phyloP scores from a whole-genome alignment of 2,797 vertebrate genomes.

The Coccyzus lansbergi region DNA sequence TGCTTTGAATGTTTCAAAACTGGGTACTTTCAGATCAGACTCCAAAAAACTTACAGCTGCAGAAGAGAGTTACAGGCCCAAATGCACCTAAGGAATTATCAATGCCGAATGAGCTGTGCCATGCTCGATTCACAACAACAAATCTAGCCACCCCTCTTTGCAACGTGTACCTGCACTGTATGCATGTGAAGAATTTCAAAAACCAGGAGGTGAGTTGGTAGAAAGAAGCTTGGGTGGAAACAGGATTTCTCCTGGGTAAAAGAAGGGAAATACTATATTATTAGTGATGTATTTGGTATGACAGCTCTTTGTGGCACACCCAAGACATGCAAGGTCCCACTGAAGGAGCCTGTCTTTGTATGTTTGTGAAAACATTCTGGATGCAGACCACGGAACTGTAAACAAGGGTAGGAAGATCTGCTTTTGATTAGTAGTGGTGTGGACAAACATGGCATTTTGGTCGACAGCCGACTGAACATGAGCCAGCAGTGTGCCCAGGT shows the following conservation, averaged over 20 bases:
- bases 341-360: not conserved
- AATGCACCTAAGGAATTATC: not conserved
- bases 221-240: not conserved
- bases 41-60: not conserved
- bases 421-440: not conserved
- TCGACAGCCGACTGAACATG: no score
- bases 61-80: not conserved
- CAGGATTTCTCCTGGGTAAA: not conserved
- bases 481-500: no score
- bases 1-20: not conserved
- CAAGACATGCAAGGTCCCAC: not conserved
- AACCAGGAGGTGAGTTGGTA: not conserved
- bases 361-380: not conserved
- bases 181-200: not conserved
- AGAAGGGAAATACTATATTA: not conserved
- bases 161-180: not conserved
- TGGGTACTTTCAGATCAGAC: not conserved
- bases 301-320: not conserved
- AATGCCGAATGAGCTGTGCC: not conserved
- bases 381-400: not conserved
- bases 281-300: not conserved
- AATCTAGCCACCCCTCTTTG: not conserved
- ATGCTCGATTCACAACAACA: not conserved
- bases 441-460: not conserved
- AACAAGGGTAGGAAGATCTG: not conserved